Evolutionary conservation across 2,888 invertebrate genomes (phyloP), one percentile per base, ranked within the genome.

Genomic region (Tyria jacobaeae): DNA sequence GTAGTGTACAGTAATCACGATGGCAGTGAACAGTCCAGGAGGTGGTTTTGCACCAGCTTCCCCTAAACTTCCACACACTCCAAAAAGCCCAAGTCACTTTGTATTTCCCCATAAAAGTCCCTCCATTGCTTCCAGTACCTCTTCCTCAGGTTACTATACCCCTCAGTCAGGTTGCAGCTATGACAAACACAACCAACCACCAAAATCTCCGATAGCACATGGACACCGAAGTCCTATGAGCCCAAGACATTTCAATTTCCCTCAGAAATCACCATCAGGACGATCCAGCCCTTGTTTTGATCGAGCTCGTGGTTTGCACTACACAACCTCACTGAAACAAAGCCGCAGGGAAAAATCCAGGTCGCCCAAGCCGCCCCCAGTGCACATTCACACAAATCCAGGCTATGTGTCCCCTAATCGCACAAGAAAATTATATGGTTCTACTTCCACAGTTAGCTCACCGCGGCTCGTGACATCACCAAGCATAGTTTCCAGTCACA

Each of bases 21-120:
- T 95, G 95, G 94, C 95, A 72, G 94, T 95, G 74, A 95, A 94
- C 83, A 95, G 95, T 75, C 95, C 95, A 5, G 95, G 95, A 76
- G 91, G 94, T 75, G 91, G 94, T 71, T 95, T 94, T 76, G 94
- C 92, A 24, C 93, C 94, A 15, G 88, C 94, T 47, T 95, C 95
- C n/a, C 95, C 95, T 6, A 94, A 94, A 70, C 31, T 56, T 48
- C 93, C 94, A 0, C 89, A 89, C 71, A 94, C 94, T 3, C 94
- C 94, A 0, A 94, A 95, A 82, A 95, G 95, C 74, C 95, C 95
- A 0, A 91, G 95, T 1, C 95, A 95, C 79, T 94, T 94, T 70
- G 84, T 94, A 44, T 94, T 94, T 76, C 94, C 94, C 0, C 94
- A 94, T 71, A 94, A 94, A 72, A 91, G 94, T 59, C 94, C 95